A percentile compares a stretch with the other conserved stretches of the same genome.
These are phyloP conservation scores for Bubo blakistoni DNA, from an alignment of 2,113 vertebrate species.

Conservation along the genomic window DNA sequence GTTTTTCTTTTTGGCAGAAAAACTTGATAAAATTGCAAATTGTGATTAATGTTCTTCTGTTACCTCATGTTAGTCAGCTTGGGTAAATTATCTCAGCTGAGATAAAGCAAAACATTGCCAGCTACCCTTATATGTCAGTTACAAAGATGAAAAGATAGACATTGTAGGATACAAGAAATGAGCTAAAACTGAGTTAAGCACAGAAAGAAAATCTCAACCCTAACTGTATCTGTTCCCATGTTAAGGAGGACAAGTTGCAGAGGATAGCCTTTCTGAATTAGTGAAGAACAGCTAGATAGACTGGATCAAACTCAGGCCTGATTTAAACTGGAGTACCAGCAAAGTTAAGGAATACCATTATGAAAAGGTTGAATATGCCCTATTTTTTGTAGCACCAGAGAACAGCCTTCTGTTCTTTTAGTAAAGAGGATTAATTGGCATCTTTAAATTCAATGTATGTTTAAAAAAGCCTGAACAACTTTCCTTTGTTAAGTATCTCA, in stretches of 20 bases:
- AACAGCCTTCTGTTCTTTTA: not conserved
- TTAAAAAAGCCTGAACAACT: not conserved
- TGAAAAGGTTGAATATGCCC: not conserved
- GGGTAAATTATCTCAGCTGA: not conserved
- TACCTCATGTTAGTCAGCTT: not conserved
- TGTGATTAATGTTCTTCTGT: not conserved
- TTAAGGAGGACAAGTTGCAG: not conserved
- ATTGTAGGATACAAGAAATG: not conserved
- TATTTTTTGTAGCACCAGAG: not conserved
- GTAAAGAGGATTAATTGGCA: constrained; percentile 11
- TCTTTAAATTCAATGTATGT: constrained; percentile 3
- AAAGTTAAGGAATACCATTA: not conserved
- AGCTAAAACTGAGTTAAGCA: not conserved
- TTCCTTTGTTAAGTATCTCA: constrained; percentile 18
- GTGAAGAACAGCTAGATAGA: not conserved
- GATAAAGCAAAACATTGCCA: not conserved
- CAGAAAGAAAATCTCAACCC: not conserved
- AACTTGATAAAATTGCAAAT: not conserved
- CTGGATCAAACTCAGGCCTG: not conserved
- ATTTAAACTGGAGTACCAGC: not conserved
- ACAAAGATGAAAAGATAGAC: not conserved
- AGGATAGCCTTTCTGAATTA: not conserved
- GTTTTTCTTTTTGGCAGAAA: not conserved
- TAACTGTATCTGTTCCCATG: not conserved
- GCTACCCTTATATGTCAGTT: not conserved